Base-by-base conservation (phyloP, 1,140 invertebrate genomes). In the Tribolium madens region DNA sequence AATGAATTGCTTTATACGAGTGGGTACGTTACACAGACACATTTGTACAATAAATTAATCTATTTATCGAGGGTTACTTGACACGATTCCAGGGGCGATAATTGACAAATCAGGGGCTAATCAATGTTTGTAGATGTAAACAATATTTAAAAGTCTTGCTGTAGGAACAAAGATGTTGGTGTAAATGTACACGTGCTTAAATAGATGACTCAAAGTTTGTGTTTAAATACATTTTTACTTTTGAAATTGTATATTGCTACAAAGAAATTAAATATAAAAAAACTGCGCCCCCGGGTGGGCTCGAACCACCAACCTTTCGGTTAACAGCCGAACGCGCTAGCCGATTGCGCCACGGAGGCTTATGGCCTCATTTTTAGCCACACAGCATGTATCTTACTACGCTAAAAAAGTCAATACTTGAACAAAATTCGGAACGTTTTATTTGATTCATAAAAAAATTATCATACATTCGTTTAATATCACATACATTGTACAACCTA, bases 271-370 rank as follows among this genome's bases (percentile, higher is more conserved):
- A n/a, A n/a, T n/a, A n/a, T 15, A 48, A 71, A 71, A 71, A 71
- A 48, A 69, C 2, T 18, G 42, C 92, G 92, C 92, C 91, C 91
- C 92, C 91, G 91, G 92, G 92, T 93, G 92, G 92, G 89, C 90
- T 93, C 90, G 92, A 93, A 93, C 92, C 91, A 93, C 91, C 92
- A 92, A 93, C 92, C 92, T 93, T 93, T 93, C 92, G 93, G 92
- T 94, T 94, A 93, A 94, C 92, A 94, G 93, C 92, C 93, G 92
- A 93, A 94, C 92, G 93, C 93, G 92, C 92, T 93, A 92, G 88
- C 91, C 91, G 82, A 93, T 92, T 93, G 91, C 91, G 92, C 91
- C 92, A 93, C 91, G 91, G 91, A 93, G 91, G 91, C 92, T 78
- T 48, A 9, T 72, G 47, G 14, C 9, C n/a, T 21, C 1, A 10